phyloP scores from a whole-genome alignment of 2,113 vertebrate genomes.

The Crypturellus undulatus region DNA sequence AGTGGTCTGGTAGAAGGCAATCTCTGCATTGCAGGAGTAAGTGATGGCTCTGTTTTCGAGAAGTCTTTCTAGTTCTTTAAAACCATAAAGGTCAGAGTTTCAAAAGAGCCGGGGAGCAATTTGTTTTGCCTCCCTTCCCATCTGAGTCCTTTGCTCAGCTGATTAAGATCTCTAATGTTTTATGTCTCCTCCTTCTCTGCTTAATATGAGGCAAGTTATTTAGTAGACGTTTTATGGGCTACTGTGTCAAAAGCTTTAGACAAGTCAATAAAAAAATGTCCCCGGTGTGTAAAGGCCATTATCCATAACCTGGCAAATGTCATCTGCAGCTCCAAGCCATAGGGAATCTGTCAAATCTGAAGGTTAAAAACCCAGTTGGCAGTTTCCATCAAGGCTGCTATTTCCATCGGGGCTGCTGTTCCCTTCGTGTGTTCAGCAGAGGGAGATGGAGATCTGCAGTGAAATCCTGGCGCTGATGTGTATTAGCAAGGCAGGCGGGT shows the following conservation, averaged over 20 bases:
- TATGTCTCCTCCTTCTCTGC: conserved; percentile 35
- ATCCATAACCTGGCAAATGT: conserved; percentile 66
- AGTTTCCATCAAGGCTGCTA: conserved; percentile 22
- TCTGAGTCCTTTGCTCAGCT: conserved; percentile 38
- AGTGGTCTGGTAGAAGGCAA: background rate
- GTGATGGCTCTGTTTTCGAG: background rate
- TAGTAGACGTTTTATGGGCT: conserved; percentile 61
- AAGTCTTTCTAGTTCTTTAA: conserved; percentile 10
- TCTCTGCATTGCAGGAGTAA: background rate
- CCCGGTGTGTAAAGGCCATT: conserved; percentile 47
- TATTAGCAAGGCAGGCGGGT: background rate
- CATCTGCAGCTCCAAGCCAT: conserved; percentile 63
- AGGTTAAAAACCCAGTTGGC: conserved; percentile 47
- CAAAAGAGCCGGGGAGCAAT: conserved; percentile 37
- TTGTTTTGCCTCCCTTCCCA: background rate
- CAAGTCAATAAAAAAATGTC: conserved; percentile 64
- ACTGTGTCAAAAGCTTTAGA: conserved; percentile 72
- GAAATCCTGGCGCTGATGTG: conserved; percentile 19
- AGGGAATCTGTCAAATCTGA: conserved; percentile 25
- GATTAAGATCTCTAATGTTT: conserved; percentile 60
- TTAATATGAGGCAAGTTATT: conserved; percentile 49
- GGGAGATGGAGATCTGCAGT: conserved; percentile 62
- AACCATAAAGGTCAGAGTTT: conserved; percentile 43
- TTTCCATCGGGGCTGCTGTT: conserved; percentile 43
- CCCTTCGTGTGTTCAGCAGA: conserved; percentile 56